Base-by-base conservation (phyloP, 2,113 vertebrate genomes). In the Scophthalmus maximus region DNA sequence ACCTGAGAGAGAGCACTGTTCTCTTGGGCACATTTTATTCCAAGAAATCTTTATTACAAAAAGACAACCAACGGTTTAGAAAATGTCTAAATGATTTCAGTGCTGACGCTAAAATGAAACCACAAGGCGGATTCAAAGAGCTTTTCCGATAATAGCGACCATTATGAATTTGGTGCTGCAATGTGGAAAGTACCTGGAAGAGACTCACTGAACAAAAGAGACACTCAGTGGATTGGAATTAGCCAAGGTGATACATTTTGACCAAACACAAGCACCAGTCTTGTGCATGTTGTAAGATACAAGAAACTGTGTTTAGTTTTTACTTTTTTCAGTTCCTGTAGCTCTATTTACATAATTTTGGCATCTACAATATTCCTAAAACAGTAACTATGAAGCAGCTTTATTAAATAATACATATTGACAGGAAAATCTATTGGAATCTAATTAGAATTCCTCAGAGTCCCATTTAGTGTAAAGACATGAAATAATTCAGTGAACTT, bases 381-480 rank as follows among this genome's bases (percentile, higher is more conserved):
- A n/a, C n/a, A n/a, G n/a, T n/a, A n/a, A n/a, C n/a, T n/a, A n/a
- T n/a, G n/a, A n/a, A 17, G 36, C 36, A 40, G 14, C 4, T 15
- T 6, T 5, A 17, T 17, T 11, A 11, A 40, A 40, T 5, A 1
- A 40, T 40, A 40, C 25, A 42, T 27, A 62, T 47, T 49, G 17
- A 29, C 12, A 22, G 26, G 15, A 26, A 32, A 34, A 22, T 17
- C 3, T 14, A 36, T 17, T 40, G 12, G 29, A 22, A 23, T 50
- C 30, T 22, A 47, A 76, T 71, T 40, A 40, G 15, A 65, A 44
- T 66, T 68, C 55, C 14, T 40, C 4, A 51, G 59, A 63, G 52
- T 59, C 71, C 27, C 18, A 23, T 58, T 76, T 18, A 44, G 36
- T 66, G 23, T 34, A 62, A 56, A 40, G 20, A 29, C 20, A 20